Conservation (phyloP, 2,113 vertebrate species). For the Opisthocomus hoazin region DNA sequence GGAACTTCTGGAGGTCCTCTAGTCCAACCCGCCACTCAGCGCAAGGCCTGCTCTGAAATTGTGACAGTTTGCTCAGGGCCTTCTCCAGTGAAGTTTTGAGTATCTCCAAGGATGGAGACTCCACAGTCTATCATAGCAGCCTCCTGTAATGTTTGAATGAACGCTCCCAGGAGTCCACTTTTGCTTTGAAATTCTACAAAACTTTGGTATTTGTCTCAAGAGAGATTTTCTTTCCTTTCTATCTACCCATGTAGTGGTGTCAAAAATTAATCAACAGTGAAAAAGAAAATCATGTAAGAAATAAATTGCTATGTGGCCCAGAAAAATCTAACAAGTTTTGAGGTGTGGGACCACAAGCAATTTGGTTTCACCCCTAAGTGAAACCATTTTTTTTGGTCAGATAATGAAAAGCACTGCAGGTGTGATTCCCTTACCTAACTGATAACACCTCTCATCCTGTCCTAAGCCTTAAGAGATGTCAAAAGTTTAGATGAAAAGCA, state of each 20-base stretch:
- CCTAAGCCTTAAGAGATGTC: not conserved
- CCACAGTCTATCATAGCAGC: not conserved
- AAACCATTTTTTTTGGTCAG: not conserved
- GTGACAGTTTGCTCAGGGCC: not conserved
- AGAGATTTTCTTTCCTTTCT: not conserved
- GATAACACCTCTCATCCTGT: not conserved
- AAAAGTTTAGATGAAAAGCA: not conserved
- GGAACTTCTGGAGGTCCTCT: not conserved
- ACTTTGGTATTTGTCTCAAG: not conserved
- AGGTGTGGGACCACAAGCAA: not conserved
- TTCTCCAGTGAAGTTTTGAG: not conserved
- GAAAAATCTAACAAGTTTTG: not conserved
- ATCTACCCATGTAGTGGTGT: not conserved
- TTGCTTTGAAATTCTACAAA: not conserved
- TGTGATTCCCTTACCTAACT: not conserved
- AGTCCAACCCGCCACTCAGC: accelerated
- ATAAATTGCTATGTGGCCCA: not conserved
- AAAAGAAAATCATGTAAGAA: not conserved
- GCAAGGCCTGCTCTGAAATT: not conserved
- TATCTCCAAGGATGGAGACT: not conserved
- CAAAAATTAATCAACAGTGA: not conserved
- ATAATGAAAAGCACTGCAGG: not conserved
- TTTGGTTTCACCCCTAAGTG: not conserved
- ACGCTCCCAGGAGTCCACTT: not conserved
- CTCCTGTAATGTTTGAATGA: not conserved